A percentile compares a stretch with the other conserved stretches of the same genome.
Conservation (phyloP, 1,140 invertebrate genomes). For the Aleiodes sp. region DNA sequence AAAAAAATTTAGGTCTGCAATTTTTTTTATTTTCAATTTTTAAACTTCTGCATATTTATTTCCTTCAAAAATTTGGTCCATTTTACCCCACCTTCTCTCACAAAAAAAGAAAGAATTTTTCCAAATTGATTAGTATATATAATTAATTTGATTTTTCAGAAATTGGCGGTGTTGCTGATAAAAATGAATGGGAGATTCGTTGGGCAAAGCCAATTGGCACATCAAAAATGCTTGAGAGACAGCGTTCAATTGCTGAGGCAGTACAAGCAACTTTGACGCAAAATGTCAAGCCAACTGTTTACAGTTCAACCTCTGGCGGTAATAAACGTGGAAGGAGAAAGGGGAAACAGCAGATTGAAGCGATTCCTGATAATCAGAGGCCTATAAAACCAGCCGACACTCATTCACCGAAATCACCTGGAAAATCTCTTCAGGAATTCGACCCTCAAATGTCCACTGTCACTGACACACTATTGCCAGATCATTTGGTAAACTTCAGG, state of each 20-base stretch:
- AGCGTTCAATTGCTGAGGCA: slow-evolving; percentile 55
- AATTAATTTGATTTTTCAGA: slow-evolving; percentile 39
- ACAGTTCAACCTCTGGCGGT: background rate
- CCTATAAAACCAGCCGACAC: background rate
- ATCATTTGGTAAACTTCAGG: slow-evolving; percentile 23
- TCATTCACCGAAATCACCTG: background rate
- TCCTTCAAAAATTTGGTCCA: background rate
- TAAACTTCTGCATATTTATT: background rate
- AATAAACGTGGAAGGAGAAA: slow-evolving; percentile 20
- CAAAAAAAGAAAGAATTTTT: background rate
- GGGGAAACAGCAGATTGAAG: background rate
- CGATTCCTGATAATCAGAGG: background rate
- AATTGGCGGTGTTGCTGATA: slow-evolving; percentile 45
- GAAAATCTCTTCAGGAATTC: background rate
- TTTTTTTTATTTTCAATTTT: slow-evolving; percentile 25
- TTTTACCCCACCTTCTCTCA: background rate
- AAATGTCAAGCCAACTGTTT: slow-evolving; percentile 17
- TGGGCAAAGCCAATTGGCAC: slow-evolving; percentile 62
- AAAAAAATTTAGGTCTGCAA: slow-evolving; percentile 7
- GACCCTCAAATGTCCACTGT: no score
- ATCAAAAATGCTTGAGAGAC: slow-evolving; percentile 53
- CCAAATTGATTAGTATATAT: slow-evolving; percentile 1
- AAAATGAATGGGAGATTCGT: slow-evolving; percentile 56
- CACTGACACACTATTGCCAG: background rate
- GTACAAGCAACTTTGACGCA: background rate